Evolutionary conservation across 35 echinoderm and acorn worm species (phyloP).

Genomic region (Acanthaster planci): DNA sequence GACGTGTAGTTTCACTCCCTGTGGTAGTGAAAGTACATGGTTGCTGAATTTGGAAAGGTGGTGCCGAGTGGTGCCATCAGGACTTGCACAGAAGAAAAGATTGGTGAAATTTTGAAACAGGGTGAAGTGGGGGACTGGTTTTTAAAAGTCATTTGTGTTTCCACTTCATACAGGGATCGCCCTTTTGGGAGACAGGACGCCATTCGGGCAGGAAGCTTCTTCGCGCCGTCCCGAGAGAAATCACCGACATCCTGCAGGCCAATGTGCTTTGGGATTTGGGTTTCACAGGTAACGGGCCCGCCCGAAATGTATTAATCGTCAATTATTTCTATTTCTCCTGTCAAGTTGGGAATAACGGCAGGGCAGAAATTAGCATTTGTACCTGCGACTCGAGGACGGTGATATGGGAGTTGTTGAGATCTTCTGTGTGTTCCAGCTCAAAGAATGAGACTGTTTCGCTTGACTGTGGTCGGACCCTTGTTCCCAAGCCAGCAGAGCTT

Average conservation of each 20-base stretch:
- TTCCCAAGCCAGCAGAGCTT: no score
- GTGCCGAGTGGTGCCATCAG: no score
- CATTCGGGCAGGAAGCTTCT: conserved; percentile 72
- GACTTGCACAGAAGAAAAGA: no score
- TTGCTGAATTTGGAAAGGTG: no score
- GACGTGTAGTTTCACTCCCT: no score
- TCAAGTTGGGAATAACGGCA: neutral
- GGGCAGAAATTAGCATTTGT: neutral
- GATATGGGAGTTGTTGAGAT: neutral
- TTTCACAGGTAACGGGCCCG: conserved; percentile 60
- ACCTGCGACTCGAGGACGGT: neutral
- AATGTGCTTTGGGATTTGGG: conserved; percentile 97
- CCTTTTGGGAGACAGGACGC: conserved; percentile 78
- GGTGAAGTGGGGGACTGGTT: no score
- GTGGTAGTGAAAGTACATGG: no score
- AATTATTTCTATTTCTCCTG: neutral
- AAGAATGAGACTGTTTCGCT: no score
- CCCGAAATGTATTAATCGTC: neutral
- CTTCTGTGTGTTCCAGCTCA: no score
- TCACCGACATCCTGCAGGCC: conserved; percentile 92
- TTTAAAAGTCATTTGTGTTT: neutral
- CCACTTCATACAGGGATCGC: conserved; percentile 36
- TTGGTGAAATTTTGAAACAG: no score
- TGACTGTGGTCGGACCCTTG: no score
- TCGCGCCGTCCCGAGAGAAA: conserved; percentile 84